Conservation (phyloP, 2,797 vertebrate genomes). For the Falco peregrinus region DNA sequence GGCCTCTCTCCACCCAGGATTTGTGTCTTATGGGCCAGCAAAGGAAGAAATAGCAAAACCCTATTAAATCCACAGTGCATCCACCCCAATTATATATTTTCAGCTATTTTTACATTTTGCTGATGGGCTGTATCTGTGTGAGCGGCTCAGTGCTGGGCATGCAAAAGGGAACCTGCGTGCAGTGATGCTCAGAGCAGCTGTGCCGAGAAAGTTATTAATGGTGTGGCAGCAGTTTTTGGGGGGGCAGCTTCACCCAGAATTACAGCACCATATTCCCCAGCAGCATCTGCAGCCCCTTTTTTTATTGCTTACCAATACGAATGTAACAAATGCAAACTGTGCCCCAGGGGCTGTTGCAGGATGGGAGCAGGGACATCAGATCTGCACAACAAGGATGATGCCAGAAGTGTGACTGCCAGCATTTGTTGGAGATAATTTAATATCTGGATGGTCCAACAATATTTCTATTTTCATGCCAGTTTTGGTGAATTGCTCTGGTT, state of each 20-base stretch:
- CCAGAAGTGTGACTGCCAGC: neutral
- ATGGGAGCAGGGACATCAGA: neutral
- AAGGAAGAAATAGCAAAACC: slow-evolving; percentile 29
- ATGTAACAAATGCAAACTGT: neutral
- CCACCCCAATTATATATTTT: slow-evolving; percentile 27
- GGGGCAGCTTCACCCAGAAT: neutral
- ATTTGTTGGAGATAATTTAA: neutral
- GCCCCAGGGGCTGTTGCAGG: neutral
- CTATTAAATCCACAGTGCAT: neutral
- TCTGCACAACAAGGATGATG: neutral
- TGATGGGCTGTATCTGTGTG: neutral
- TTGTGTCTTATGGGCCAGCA: neutral
- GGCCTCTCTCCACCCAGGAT: neutral
- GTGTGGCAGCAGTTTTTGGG: neutral
- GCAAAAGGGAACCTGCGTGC: neutral
- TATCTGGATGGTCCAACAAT: neutral
- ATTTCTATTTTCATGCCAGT: neutral
- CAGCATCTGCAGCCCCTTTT: neutral
- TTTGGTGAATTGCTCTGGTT: neutral
- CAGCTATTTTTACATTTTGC: slow-evolving; percentile 52
- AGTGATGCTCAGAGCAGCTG: neutral
- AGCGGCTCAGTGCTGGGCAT: neutral
- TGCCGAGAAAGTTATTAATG: neutral
- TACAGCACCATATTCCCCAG: rapidly evolving
- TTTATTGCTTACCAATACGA: neutral